Percentiles rank a stretch among this genome's conserved stretches.
phyloP scores from a whole-genome alignment of 2,797 vertebrate species.

The Malacoraja senta region DNA sequence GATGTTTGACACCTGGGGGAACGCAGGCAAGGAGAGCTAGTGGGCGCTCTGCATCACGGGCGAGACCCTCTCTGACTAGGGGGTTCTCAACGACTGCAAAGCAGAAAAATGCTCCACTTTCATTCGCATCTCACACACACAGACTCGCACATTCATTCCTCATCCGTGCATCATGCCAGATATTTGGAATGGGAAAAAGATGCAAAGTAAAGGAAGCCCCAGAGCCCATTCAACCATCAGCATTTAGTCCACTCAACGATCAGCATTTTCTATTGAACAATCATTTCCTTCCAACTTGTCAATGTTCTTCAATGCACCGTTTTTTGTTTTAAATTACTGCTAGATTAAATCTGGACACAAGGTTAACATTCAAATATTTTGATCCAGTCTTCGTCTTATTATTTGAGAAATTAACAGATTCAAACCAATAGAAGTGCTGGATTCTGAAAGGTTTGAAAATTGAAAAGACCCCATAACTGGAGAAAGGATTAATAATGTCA shows the following conservation, averaged over 20 bases:
- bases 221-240: neutral
- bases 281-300: neutral
- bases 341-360: neutral
- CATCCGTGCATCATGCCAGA: constrained; percentile 25
- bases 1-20: neutral
- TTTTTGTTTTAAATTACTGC: neutral
- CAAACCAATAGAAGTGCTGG: neutral
- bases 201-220: constrained; percentile 34
- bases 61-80: constrained; percentile 22
- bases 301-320: neutral
- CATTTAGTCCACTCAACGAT: neutral
- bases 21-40: neutral
- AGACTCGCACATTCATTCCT: neutral
- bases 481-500: neutral
- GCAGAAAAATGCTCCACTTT: constrained; percentile 20
- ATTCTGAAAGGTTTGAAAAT: neutral
- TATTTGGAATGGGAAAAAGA: neutral
- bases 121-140: neutral
- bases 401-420: neutral
- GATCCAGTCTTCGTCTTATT: neutral
- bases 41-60: neutral
- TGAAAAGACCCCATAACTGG: neutral
- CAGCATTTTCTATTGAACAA: neutral
- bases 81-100: constrained; percentile 16
- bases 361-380: neutral